Base-by-base conservation (phyloP, 2,797 vertebrate genomes). In the Halcyon smyrnensis region DNA sequence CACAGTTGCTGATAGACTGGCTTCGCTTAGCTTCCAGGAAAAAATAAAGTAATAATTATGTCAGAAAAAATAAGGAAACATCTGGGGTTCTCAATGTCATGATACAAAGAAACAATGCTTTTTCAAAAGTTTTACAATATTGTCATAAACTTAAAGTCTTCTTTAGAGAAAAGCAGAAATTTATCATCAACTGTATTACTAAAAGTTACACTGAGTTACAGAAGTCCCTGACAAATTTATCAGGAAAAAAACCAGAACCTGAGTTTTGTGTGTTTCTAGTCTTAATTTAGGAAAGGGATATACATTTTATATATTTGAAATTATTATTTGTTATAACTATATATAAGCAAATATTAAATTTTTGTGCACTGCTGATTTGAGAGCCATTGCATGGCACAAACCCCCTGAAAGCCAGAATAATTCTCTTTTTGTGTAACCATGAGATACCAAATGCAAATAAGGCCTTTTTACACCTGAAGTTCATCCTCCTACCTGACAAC, bases 1-100 rank as follows among this genome's bases (percentile, higher is more conserved):
- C 99, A 99, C 99, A 99, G 99, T 99, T 99, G 99, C 99, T 99
- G 99, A 99, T 99, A 98, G 99, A 99, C 98, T 99, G 99, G 98
- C 99, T 99, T 99, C 99, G 98, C 98, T 99, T 99, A 98, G 99
- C 99, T 99, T 99, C 98, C 98, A 98, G 97, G 97, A 96, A 93
- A 98, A 98, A 98, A 98, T 95, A 97, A 98, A 98, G 98, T 93
- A 98, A 98, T 46, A 96, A 84, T 97, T 94, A 94, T 2, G 78
- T 98, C 97, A 98, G 94, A 90, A 95, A 63, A 69, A 88, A 82
- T 15, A 51, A 68, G 5, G 30, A 86, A 95, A 70, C 59, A 94
- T 15, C 51, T 57, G 67, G 79, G 5, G 39, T 20, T 83, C 60
- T 67, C 75, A 88, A 70, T 9, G 57, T 46, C 81, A 90, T 56